phyloP scores from a whole-genome alignment of 2,113 vertebrate species.

The Galbula dea region DNA sequence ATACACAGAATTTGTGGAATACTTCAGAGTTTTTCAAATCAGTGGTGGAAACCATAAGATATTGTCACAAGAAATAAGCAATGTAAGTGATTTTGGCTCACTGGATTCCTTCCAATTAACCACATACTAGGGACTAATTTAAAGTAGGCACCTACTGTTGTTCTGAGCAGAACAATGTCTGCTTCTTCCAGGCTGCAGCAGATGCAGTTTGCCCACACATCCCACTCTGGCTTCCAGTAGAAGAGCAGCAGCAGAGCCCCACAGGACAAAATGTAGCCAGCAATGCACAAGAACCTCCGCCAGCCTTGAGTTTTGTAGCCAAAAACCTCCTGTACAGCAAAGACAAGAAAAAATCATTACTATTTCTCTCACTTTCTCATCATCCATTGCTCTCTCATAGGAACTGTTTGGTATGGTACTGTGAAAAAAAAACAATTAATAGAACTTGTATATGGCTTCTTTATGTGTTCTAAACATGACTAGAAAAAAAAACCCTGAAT shows the following conservation, averaged over 20 bases:
- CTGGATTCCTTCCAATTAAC: background rate
- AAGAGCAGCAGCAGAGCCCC: slow-evolving; percentile 75
- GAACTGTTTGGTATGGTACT: background rate
- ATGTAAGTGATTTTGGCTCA: background rate
- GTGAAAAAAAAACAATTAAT: background rate
- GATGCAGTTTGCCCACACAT: slow-evolving; percentile 71
- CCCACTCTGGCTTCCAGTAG: slow-evolving; percentile 79
- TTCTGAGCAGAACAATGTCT: slow-evolving; percentile 69
- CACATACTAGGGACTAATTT: background rate
- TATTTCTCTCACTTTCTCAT: background rate
- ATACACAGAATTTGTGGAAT: background rate
- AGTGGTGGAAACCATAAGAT: background rate
- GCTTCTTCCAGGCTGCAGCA: slow-evolving; percentile 74
- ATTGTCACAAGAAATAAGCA: background rate
- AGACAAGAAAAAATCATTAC: background rate
- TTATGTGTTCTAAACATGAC: background rate
- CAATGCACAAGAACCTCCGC: slow-evolving; percentile 62
- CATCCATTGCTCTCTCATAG: background rate
- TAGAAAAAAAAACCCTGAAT: background rate
- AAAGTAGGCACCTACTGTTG: slow-evolving; percentile 70
- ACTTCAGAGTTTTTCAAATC: background rate
- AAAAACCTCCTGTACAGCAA: slow-evolving; percentile 74
- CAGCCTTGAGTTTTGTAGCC: slow-evolving; percentile 71
- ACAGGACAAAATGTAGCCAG: slow-evolving; percentile 72
- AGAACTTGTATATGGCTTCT: background rate